Evolutionary conservation across 30 jellyfish, hydroid and myxozoan genomes (phyloP), one percentile per base, ranked within the genome.

Genomic region (Cassiopea xamachana): DNA sequence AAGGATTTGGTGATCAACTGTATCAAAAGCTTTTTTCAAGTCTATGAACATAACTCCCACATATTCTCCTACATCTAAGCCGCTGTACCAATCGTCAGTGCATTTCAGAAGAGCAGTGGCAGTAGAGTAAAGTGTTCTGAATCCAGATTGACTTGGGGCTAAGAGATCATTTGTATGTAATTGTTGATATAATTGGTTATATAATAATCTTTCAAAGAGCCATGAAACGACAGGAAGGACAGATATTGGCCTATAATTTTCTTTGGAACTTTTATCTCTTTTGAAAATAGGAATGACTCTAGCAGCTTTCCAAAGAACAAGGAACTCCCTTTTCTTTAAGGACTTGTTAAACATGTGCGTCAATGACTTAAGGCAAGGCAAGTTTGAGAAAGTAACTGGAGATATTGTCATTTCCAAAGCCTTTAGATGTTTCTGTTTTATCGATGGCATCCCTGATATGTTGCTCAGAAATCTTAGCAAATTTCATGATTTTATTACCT

Each of bases 21-120:
- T 80, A 83, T 89, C 92, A 73, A 89, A 89, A 58, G 96, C 92
- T 81, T 89, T 89, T 72, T 89, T 87, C 88, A 89, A 89, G 92
- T 80, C 96, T n/a, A 80, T 80, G 59, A 89, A 89, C 73, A 89
- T 92, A 48, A 92, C 92, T 19, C 92, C 96, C 27, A 93, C 75
- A 90, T 70, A 61, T 64, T 82, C 60, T 19, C 92, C 93, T 50
- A 74, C 89, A 55, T 89, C 96, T 67, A 89, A 80, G 46, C 89
- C 72, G 71, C 17, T 59, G 85, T 77, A 69, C 89, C 81, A 80
- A 13, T 48, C n/a, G 64, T 89, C 96, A 50, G 92, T 89, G 86
- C 81, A 43, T 67, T 8, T 2, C 2, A 84, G 49, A 9, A 81
- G 84, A n/a, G 92, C 92, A 71, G 75, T 88, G 45, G 74, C 79